Percentiles rank a stretch among this genome's conserved stretches.
Conservation (phyloP, 2,797 vertebrate genomes). For the Nothura maculosa region DNA sequence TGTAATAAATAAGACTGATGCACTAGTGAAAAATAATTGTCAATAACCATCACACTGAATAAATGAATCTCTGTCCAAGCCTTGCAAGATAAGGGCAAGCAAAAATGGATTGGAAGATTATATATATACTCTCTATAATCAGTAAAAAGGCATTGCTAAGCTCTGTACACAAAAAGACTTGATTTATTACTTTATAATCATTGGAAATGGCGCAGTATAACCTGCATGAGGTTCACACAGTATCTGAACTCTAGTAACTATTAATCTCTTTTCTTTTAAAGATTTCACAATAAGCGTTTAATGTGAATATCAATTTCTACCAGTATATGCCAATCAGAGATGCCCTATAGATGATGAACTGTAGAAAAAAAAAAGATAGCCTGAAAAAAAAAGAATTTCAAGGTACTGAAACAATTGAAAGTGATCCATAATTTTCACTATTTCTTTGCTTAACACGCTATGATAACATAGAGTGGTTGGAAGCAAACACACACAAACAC, state of each 20-base stretch:
- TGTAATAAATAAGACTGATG: neutral
- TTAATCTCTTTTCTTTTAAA: neutral
- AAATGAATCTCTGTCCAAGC: neutral
- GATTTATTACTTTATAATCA: neutral
- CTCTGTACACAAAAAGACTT: conserved; percentile 38
- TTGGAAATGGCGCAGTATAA: neutral
- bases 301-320: neutral
- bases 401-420: neutral
- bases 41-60: neutral
- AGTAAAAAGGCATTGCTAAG: neutral
- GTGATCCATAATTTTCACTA: neutral
- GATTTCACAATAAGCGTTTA: neutral
- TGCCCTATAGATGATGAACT: neutral
- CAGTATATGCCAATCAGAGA: neutral
- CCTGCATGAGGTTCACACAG: neutral
- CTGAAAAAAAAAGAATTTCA: no score
- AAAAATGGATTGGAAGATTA: neutral
- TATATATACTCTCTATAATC: neutral
- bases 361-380: neutral
- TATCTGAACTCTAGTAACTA: neutral
- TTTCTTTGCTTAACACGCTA: neutral
- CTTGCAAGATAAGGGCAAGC: neutral
- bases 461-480: neutral
- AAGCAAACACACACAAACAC: neutral
- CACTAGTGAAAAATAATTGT: neutral